Evolutionary conservation across 2,888 invertebrate species (phyloP).

Genomic region (Isoperla grammatica): DNA sequence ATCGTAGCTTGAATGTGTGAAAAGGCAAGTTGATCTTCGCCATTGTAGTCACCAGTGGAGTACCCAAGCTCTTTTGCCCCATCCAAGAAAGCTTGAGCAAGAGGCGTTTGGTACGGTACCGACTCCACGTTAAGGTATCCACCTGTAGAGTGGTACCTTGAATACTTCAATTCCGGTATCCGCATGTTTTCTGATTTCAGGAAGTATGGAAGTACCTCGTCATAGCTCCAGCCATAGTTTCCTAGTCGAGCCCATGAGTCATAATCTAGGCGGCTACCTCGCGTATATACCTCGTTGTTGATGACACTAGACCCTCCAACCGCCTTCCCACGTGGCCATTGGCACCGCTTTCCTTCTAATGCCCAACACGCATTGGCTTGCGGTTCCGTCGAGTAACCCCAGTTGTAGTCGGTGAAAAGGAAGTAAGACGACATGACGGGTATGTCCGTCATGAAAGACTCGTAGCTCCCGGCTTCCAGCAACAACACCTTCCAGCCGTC

Average conservation of each 20-base stretch:
- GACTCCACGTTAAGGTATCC: slow-evolving; percentile 37
- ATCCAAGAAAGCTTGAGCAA: slow-evolving; percentile 36
- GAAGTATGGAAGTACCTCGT: slow-evolving; percentile 40
- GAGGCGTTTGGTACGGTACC: slow-evolving; percentile 35
- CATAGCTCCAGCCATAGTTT: slow-evolving; percentile 45
- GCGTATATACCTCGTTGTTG: slow-evolving; percentile 52
- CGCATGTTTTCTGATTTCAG: slow-evolving; percentile 38
- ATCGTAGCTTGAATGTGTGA: slow-evolving; percentile 59
- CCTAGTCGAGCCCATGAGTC: slow-evolving; percentile 35
- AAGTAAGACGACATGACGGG: slow-evolving; percentile 54
- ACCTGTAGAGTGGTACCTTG: slow-evolving; percentile 27
- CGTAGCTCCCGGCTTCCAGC: slow-evolving; percentile 57
- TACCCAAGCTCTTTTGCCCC: slow-evolving; percentile 37
- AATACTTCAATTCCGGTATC: slow-evolving; percentile 21
- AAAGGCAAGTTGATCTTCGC: slow-evolving; percentile 57
- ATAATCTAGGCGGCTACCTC: slow-evolving; percentile 36
- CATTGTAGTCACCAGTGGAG: slow-evolving; percentile 61
- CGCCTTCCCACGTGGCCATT: slow-evolving; percentile 35
- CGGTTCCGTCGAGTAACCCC: slow-evolving; percentile 63
- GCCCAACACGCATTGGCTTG: slow-evolving; percentile 54
- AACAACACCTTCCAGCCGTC: slow-evolving; percentile 56
- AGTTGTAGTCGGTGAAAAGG: slow-evolving; percentile 54
- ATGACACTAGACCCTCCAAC: slow-evolving; percentile 51
- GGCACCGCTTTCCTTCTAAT: slow-evolving; percentile 31
- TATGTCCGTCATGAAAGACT: slow-evolving; percentile 51